Percentiles rank a stretch among this genome's conserved stretches.
phyloP scores from a whole-genome alignment of 1,140 invertebrate species.

The Leptopilina boulardi region DNA sequence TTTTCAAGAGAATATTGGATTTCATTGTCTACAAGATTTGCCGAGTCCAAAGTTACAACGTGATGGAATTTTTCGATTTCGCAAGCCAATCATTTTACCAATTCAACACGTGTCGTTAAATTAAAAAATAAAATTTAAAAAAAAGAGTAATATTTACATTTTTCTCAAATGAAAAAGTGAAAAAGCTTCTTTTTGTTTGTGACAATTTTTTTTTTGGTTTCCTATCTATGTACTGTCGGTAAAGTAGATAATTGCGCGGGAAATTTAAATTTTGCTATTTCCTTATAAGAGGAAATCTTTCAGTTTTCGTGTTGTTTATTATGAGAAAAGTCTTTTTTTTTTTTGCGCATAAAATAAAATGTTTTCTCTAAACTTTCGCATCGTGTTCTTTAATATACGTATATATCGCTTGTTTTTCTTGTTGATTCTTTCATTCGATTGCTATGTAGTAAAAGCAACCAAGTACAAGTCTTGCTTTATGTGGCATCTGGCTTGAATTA shows the following conservation, averaged over 20 bases:
- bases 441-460: conserved; percentile 19
- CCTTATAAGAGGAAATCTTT: not conserved
- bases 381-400: not conserved
- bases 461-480: conserved; percentile 58
- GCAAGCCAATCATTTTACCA: not conserved
- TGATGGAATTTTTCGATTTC: conserved; percentile 46
- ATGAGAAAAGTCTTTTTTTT: not conserved
- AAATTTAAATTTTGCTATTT: too few relatives aligned
- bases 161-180: not conserved
- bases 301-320: not conserved
- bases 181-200: too few relatives aligned
- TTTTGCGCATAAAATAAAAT: not conserved
- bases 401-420: conserved; percentile 30
- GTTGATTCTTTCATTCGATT: conserved; percentile 29
- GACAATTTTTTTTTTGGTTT: too few relatives aligned
- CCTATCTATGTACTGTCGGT: too few relatives aligned
- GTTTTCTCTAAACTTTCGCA: not conserved
- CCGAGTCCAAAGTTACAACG: conserved; percentile 37
- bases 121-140: not conserved
- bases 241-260: too few relatives aligned
- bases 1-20: not conserved
- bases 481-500: conserved; percentile 62
- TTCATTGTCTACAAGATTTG: not conserved
- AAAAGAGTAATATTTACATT: not conserved
- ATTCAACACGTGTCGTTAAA: not conserved